These are phyloP conservation scores for Eristalis arbustorum DNA, from an alignment of 2,888 invertebrate species.

Conservation along the genomic window DNA sequence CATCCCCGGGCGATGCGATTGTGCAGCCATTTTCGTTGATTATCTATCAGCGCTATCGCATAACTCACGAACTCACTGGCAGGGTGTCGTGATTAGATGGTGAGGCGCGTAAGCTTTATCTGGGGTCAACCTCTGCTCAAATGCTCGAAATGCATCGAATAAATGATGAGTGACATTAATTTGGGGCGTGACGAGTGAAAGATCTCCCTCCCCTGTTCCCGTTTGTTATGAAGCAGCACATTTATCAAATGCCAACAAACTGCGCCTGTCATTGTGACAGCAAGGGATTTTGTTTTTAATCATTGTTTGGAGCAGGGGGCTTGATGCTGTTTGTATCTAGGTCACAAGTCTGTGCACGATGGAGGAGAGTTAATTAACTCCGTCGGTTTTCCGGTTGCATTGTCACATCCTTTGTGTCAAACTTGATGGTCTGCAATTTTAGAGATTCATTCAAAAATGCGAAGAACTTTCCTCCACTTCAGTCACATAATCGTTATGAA, in stretches of 20 bases:
- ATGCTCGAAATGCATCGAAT: slow-evolving; percentile 54
- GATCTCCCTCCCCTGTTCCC: background rate
- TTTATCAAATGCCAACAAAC: slow-evolving; percentile 56
- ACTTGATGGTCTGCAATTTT: background rate
- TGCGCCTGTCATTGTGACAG: background rate
- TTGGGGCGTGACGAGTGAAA: slow-evolving; percentile 46
- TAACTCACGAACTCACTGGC: slow-evolving; percentile 36
- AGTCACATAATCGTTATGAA: background rate
- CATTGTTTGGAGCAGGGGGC: slow-evolving; percentile 11
- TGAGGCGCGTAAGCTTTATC: slow-evolving; percentile 36
- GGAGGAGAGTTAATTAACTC: slow-evolving; percentile 49
- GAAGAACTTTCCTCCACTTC: background rate
- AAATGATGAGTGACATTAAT: slow-evolving; percentile 68
- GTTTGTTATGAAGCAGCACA: slow-evolving; percentile 41
- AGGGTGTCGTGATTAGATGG: slow-evolving; percentile 21
- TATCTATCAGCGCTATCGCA: slow-evolving; percentile 44
- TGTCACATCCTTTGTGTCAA: background rate
- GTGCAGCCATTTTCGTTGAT: slow-evolving; percentile 42
- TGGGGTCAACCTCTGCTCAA: slow-evolving; percentile 48
- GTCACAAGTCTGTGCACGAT: slow-evolving; percentile 37
- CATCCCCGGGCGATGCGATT: slow-evolving; percentile 7
- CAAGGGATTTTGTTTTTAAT: slow-evolving; percentile 28
- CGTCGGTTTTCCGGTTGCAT: slow-evolving; percentile 46
- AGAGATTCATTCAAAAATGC: background rate
- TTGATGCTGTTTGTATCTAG: slow-evolving; percentile 32